Conservation (phyloP, 2,888 invertebrate genomes). For the Halictus quadricinctus region DNA sequence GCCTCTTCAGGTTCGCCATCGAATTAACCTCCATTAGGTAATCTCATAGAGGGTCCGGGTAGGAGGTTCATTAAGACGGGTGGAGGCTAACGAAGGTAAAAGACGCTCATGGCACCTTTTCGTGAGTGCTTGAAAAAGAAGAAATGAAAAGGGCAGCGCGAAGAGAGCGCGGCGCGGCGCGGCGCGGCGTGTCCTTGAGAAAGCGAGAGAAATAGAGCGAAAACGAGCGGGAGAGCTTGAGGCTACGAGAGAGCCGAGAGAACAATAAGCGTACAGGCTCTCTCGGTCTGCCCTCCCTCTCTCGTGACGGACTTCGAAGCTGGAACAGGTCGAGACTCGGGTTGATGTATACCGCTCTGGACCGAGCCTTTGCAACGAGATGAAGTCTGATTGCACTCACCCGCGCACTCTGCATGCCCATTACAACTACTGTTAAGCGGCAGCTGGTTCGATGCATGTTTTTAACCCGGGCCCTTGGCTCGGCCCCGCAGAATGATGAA, state of each 20-base stretch:
- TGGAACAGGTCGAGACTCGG: conserved; percentile 15
- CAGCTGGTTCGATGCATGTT: conserved; percentile 69
- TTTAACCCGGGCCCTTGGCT: conserved; percentile 48
- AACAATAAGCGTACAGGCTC: conserved; percentile 57
- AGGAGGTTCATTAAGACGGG: conserved; percentile 33
- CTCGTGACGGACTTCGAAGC: conserved; percentile 51
- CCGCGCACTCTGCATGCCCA: conserved; percentile 76
- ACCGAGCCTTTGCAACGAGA: conserved; percentile 72
- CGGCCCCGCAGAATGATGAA: conserved; percentile 68
- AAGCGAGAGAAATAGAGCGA: conserved; percentile 67
- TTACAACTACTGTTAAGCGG: conserved; percentile 78
- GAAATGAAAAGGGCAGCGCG: conserved; percentile 13
- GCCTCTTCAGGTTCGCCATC: conserved; percentile 22
- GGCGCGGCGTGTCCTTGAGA: conserved; percentile 43
- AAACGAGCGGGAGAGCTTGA: conserved; percentile 55
- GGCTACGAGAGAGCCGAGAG: conserved; percentile 56
- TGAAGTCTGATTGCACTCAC: conserved; percentile 78
- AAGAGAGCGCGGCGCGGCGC: neutral
- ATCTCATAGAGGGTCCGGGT: conserved; percentile 10
- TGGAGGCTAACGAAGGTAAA: conserved; percentile 40
- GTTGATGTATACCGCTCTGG: conserved; percentile 66
- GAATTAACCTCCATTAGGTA: conserved; percentile 37
- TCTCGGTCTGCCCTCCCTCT: neutral
- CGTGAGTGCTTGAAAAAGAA: conserved; percentile 1
- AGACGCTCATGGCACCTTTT: conserved; percentile 33